These are phyloP conservation scores for Homalodisca vitripennis DNA, from an alignment of 1,140 invertebrate genomes.

Conservation along the genomic window DNA sequence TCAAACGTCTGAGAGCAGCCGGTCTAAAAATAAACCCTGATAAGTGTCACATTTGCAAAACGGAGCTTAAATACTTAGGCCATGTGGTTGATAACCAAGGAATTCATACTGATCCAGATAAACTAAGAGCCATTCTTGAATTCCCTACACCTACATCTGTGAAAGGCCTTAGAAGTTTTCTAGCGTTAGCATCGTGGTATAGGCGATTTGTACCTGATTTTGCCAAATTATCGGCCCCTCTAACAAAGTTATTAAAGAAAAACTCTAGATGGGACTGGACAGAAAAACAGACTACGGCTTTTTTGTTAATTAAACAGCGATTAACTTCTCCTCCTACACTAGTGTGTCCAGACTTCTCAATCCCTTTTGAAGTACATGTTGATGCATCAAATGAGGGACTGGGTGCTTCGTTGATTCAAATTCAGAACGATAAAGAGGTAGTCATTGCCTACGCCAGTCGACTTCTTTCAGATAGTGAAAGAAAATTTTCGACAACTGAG, in stretches of 20 bases:
- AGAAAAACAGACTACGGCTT: slow-evolving; percentile 18
- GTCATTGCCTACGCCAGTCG: slow-evolving; percentile 46
- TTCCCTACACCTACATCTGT: slow-evolving; percentile 40
- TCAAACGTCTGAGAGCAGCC: slow-evolving; percentile 38
- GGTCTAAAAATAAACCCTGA: slow-evolving; percentile 42
- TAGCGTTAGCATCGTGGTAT: slow-evolving; percentile 45
- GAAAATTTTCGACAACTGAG: slow-evolving; percentile 47
- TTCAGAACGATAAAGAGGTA: slow-evolving; percentile 30
- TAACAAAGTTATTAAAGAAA: slow-evolving; percentile 43
- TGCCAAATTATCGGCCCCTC: slow-evolving; percentile 41
- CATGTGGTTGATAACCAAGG: slow-evolving; percentile 43
- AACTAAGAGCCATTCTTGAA: slow-evolving; percentile 43
- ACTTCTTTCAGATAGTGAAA: slow-evolving; percentile 43
- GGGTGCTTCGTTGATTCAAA: slow-evolving; percentile 43
- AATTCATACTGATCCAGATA: slow-evolving; percentile 45
- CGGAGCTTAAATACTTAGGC: slow-evolving; percentile 45
- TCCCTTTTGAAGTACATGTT: slow-evolving; percentile 40
- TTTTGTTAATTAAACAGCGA: slow-evolving; percentile 39
- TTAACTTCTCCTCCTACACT: slow-evolving; percentile 38
- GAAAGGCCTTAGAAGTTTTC: slow-evolving; percentile 36
- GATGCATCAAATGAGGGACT: slow-evolving; percentile 44
- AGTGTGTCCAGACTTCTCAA: slow-evolving; percentile 39
- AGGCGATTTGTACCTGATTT: slow-evolving; percentile 46
- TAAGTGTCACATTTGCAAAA: slow-evolving; percentile 46
- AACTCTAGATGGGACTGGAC: slow-evolving; percentile 37